Percentiles rank a stretch among this genome's conserved stretches.
Conservation (phyloP, 2,797 vertebrate genomes). For the Lagodon rhomboides region DNA sequence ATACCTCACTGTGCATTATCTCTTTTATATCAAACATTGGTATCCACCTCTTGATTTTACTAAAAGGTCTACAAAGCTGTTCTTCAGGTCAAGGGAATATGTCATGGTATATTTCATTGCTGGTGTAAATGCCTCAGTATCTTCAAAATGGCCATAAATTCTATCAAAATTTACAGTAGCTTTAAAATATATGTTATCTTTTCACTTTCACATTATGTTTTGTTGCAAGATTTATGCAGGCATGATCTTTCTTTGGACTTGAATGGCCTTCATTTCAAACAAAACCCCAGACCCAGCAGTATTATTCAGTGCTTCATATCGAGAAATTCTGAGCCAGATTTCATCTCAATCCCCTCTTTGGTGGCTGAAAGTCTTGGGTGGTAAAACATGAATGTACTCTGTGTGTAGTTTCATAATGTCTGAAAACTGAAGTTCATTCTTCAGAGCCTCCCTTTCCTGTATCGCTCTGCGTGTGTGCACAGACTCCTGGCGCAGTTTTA, state of each 20-base stretch:
- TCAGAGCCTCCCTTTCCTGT: slow-evolving; percentile 5
- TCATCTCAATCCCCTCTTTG: background rate
- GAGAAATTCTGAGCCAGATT: background rate
- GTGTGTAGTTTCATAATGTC: slow-evolving; percentile 2
- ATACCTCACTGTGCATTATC: background rate
- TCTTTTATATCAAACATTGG: background rate
- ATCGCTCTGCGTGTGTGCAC: slow-evolving; percentile 5
- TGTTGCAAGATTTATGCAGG: too few relatives aligned
- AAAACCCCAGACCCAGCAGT: background rate
- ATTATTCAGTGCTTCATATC: background rate
- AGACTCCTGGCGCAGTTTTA: slow-evolving; percentile 12
- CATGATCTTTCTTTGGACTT: background rate
- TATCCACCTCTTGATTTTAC: slow-evolving; percentile 3
- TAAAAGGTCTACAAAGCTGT: slow-evolving; percentile 4
- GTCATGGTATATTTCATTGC: too few relatives aligned
- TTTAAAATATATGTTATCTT: background rate
- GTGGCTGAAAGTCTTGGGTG: background rate
- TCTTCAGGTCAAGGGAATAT: background rate
- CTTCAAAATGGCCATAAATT: background rate
- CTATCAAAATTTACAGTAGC: background rate
- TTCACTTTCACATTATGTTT: background rate
- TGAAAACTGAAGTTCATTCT: slow-evolving; percentile 15
- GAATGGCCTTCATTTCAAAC: background rate
- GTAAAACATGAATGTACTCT: background rate
- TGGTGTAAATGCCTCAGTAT: background rate